phyloP scores from a whole-genome alignment of 2,113 vertebrate species.

The Bubalus kerabau region DNA sequence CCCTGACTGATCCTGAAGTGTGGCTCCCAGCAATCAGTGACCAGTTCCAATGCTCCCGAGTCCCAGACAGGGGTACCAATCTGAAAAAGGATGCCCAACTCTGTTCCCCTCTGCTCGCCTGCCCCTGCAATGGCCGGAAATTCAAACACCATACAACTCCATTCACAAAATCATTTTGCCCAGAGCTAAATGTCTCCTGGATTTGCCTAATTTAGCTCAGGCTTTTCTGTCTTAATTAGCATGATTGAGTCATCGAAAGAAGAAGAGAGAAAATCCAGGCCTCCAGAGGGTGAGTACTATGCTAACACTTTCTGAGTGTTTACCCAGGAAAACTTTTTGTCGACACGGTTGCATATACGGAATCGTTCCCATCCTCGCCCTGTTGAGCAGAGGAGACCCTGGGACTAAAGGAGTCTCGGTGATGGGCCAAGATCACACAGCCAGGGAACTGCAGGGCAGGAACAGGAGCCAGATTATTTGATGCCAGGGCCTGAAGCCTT shows the following conservation, averaged over 20 bases:
- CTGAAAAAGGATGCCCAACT: neutral
- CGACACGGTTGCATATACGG: neutral
- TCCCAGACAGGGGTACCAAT: neutral
- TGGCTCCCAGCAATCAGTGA: neutral
- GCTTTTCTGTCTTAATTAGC: conserved; percentile 43
- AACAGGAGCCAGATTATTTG: neutral
- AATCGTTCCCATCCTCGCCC: neutral
- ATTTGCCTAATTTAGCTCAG: conserved; percentile 39
- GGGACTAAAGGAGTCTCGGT: neutral
- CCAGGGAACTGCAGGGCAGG: neutral
- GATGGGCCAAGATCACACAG: neutral
- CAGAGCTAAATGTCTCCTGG: conserved; percentile 21
- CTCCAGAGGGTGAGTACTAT: neutral
- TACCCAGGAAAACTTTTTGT: neutral
- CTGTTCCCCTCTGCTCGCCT: neutral
- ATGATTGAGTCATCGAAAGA: conserved; percentile 44
- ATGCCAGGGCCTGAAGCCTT: neutral
- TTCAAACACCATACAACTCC: neutral
- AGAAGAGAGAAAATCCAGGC: neutral
- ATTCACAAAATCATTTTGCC: conserved; percentile 31
- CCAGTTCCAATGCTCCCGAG: neutral
- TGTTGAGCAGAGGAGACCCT: neutral
- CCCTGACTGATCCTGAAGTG: neutral
- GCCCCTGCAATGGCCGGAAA: neutral
- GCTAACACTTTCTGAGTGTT: neutral